phyloP scores from a whole-genome alignment of 2,797 vertebrate genomes.

The Tachyglossus aculeatus region DNA sequence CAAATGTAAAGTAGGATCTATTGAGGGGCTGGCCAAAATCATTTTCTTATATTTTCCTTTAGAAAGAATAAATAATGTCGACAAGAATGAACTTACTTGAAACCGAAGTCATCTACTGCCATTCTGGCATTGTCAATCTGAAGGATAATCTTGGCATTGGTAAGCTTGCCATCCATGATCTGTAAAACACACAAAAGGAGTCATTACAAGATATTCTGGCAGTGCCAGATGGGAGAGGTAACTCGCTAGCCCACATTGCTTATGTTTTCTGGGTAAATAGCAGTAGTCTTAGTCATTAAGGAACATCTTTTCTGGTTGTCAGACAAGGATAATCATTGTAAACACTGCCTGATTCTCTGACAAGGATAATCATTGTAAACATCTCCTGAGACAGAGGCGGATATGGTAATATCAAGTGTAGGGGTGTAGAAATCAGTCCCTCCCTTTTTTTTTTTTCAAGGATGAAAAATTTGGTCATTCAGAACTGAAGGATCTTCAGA shows the following conservation, averaged over 20 bases:
- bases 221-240: background rate
- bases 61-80: background rate
- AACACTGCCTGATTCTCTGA: no score
- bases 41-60: conserved; percentile 9
- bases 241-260: background rate
- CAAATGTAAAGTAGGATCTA: background rate
- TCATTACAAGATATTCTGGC: background rate
- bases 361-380: no score
- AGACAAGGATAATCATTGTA: background rate
- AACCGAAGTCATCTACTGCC: conserved; percentile 77
- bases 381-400: no score
- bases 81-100: conserved; percentile 72
- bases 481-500: no score
- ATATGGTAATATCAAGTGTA: no score
- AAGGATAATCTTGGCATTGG: conserved; percentile 72
- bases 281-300: background rate
- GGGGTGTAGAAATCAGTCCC: no score
- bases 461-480: no score
- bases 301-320: background rate
- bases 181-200: conserved; percentile 57
- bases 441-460: no score
- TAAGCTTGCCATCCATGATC: conserved; percentile 73
- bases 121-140: conserved; percentile 79
- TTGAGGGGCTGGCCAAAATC: background rate
- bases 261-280: background rate